A percentile compares a stretch with the other conserved stretches of the same genome.
Conservation (phyloP, 2,888 invertebrate genomes). For the Melieria picta region DNA sequence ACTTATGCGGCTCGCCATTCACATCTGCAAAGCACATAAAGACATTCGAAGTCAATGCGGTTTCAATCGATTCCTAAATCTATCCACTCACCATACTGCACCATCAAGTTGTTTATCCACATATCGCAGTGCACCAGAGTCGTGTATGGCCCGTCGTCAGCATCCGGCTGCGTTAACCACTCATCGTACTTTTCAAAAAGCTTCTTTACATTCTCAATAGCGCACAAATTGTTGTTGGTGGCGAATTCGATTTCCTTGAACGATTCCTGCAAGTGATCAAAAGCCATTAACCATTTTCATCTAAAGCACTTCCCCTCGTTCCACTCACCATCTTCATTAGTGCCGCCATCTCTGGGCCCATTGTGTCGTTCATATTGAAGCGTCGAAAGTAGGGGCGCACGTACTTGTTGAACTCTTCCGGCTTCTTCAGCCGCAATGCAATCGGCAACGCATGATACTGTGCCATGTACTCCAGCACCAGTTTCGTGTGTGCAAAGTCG, state of each 20-base stretch:
- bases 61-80: too few relatives aligned
- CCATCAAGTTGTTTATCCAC: constrained; percentile 73
- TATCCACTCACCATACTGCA: constrained; percentile 63
- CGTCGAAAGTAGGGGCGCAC: constrained; percentile 63
- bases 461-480: constrained; percentile 68
- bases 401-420: constrained; percentile 64
- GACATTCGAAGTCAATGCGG: not conserved
- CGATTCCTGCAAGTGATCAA: constrained; percentile 38
- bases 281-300: not conserved
- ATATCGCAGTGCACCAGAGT: constrained; percentile 70
- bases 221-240: constrained; percentile 44
- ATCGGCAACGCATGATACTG: constrained; percentile 71
- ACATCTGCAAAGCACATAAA: constrained; percentile 47
- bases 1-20: constrained; percentile 63
- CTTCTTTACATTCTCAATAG: constrained; percentile 45
- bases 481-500: constrained; percentile 67
- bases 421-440: constrained; percentile 68
- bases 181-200: constrained; percentile 46
- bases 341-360: constrained; percentile 40
- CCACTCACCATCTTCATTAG: constrained; percentile 43
- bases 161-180: constrained; percentile 46
- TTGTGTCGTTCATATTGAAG: constrained; percentile 49
- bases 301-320: not conserved
- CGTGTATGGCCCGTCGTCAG: constrained; percentile 66
- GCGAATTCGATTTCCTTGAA: constrained; percentile 45